phyloP scores from a whole-genome alignment of 2,888 invertebrate genomes.

The Agrotis puta region DNA sequence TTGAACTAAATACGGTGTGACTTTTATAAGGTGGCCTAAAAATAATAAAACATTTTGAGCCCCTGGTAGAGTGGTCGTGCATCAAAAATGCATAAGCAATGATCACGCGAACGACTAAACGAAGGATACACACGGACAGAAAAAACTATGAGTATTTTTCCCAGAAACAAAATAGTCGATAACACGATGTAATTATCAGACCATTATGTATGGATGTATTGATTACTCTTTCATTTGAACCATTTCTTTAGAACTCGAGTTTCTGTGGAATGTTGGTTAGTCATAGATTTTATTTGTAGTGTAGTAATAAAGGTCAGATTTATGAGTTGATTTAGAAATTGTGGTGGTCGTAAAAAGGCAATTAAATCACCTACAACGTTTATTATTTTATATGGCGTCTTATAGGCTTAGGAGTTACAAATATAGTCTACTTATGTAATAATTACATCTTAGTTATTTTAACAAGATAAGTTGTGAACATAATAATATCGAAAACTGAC shows the following conservation, averaged over 20 bases:
- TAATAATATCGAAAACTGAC: neutral
- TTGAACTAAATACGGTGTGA: slow-evolving; percentile 78
- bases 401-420: slow-evolving; percentile 15
- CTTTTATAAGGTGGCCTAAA: slow-evolving; percentile 81
- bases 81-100: slow-evolving; percentile 82
- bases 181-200: slow-evolving; percentile 59
- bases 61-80: slow-evolving; percentile 68
- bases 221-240: slow-evolving; percentile 35
- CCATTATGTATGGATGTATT: slow-evolving; percentile 53
- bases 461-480: neutral
- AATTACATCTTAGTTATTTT: neutral
- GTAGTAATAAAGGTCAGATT: slow-evolving; percentile 43
- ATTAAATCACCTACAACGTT: slow-evolving; percentile 32
- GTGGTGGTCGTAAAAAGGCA: slow-evolving; percentile 28
- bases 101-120: slow-evolving; percentile 75
- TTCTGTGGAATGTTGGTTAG: slow-evolving; percentile 44
- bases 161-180: slow-evolving; percentile 55
- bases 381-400: slow-evolving; percentile 14
- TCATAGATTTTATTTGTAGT: slow-evolving; percentile 30
- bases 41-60: slow-evolving; percentile 84
- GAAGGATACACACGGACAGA: slow-evolving; percentile 50
- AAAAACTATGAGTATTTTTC: slow-evolving; percentile 53
- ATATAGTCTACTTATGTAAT: neutral
- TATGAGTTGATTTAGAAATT: slow-evolving; percentile 30
- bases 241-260: slow-evolving; percentile 50